phyloP scores from a whole-genome alignment of 2,888 invertebrate genomes.

The Odontothrips loti region DNA sequence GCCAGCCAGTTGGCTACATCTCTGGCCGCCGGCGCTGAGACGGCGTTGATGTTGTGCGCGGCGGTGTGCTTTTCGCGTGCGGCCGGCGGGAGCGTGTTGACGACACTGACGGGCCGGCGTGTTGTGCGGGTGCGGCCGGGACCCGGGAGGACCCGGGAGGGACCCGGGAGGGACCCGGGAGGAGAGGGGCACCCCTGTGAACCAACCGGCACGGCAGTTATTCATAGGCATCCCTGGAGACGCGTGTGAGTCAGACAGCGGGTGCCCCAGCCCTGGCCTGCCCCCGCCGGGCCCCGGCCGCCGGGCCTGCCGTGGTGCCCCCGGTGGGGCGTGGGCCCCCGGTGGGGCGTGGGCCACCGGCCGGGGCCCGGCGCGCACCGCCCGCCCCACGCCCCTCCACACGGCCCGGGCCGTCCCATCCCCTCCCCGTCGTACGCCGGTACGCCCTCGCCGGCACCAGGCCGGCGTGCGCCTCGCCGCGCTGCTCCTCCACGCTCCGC shows the following conservation, averaged over 20 bases:
- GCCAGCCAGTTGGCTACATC: no score
- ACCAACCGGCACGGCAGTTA: neutral
- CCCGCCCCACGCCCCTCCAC: neutral
- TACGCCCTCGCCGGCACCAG: no score
- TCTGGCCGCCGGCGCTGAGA: neutral
- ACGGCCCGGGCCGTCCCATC: no score
- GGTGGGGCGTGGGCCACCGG: neutral
- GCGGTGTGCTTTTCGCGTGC: neutral
- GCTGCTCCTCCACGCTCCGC: no score
- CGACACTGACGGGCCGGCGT: slow-evolving; percentile 3
- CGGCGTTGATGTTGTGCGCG: neutral
- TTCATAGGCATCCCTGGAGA: slow-evolving; percentile 26
- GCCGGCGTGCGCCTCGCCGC: no score
- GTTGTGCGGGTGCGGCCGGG: neutral
- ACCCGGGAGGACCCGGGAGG: neutral
- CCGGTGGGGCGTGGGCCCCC: neutral
- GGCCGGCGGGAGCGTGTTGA: slow-evolving; percentile 2
- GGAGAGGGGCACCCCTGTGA: neutral
- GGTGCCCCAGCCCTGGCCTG: neutral
- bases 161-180: neutral
- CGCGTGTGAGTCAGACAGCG: slow-evolving; percentile 13
- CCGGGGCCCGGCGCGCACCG: neutral
- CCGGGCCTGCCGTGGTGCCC: neutral
- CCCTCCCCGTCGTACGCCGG: no score
- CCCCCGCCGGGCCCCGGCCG: neutral